phyloP scores from a whole-genome alignment of 2,888 invertebrate genomes.

The Tuta absoluta region DNA sequence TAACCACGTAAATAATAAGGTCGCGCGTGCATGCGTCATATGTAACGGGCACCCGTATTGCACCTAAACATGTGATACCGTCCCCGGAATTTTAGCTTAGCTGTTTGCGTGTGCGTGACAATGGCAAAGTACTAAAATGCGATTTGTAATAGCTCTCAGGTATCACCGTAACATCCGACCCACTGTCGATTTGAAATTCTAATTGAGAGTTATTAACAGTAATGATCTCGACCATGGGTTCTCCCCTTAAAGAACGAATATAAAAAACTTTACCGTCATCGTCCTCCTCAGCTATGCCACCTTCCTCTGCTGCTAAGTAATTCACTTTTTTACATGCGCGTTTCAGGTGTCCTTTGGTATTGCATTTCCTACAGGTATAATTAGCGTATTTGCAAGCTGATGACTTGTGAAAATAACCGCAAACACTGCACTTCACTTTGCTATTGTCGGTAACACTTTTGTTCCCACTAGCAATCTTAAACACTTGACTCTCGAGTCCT shows the following conservation, averaged over 20 bases:
- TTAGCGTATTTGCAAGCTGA: not conserved
- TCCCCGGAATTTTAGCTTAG: not conserved
- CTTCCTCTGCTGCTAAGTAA: not conserved
- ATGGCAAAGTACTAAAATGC: not conserved
- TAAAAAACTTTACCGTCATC: not conserved
- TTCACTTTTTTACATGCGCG: not conserved
- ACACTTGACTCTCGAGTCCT: not conserved
- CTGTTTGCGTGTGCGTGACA: not conserved
- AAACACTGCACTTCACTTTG: not conserved
- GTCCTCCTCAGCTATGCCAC: not conserved
- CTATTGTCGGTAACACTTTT: not conserved
- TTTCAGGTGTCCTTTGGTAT: not conserved
- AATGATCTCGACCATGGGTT: not conserved
- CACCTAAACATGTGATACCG: not conserved
- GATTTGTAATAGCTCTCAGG: not conserved
- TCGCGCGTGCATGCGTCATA: not conserved
- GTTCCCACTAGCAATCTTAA: not conserved
- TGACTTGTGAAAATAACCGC: not conserved
- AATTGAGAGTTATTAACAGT: not conserved
- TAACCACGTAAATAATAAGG: not conserved
- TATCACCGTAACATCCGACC: not conserved
- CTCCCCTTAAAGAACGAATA: no score
- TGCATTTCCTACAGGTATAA: not conserved
- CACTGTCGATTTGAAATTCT: conserved; percentile 2
- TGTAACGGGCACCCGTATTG: not conserved